phyloP scores from a whole-genome alignment of 2,888 invertebrate species.

The Ophion costatus region DNA sequence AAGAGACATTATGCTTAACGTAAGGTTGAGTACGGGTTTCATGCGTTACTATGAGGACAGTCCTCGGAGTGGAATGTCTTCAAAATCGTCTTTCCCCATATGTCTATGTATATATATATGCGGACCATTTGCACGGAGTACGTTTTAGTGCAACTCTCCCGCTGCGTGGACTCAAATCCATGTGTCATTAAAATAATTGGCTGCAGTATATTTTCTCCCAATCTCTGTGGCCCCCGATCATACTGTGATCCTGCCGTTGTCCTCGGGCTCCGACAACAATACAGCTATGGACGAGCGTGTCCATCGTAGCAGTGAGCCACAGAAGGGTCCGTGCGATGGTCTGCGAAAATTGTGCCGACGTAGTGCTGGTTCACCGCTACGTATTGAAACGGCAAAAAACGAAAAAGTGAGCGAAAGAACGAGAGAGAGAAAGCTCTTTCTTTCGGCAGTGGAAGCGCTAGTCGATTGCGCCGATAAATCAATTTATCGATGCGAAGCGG shows the following conservation, averaged over 20 bases:
- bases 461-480: constrained; percentile 16
- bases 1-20: too few relatives aligned
- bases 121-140: constrained; percentile 2
- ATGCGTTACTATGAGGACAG: too few relatives aligned
- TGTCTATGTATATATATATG: neutral
- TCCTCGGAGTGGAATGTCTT: too few relatives aligned
- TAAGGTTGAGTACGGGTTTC: too few relatives aligned
- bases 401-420: neutral
- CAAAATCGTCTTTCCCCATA: too few relatives aligned
- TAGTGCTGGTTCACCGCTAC: neutral
- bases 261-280: constrained; percentile 11
- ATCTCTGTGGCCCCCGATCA: neutral
- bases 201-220: constrained; percentile 47
- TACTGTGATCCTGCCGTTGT: constrained; percentile 10
- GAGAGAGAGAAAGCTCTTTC: neutral
- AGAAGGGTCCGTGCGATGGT: neutral
- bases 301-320: neutral
- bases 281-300: neutral
- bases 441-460: constrained; percentile 8
- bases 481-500: constrained; percentile 14
- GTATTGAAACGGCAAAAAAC: neutral
- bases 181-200: constrained; percentile 61
- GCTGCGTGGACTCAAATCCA: constrained; percentile 28
- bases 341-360: constrained; percentile 12
- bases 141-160: constrained; percentile 17